Conservation (phyloP, 1,140 invertebrate species). For the Orchesella cincta region DNA sequence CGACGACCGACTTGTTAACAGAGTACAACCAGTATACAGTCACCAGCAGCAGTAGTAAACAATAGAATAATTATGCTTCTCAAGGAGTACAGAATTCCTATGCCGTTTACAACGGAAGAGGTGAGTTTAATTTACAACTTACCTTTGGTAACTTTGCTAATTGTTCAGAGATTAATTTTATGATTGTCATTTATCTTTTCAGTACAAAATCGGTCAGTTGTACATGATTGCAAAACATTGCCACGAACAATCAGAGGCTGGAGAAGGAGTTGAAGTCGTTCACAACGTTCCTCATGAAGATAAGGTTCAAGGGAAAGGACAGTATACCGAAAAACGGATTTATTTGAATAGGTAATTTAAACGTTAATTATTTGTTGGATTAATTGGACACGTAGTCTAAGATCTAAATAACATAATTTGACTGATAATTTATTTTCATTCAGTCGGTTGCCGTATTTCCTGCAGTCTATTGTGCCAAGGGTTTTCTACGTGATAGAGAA, state of each 20-base stretch:
- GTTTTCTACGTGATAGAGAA: slow-evolving; percentile 93
- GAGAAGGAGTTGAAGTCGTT: slow-evolving; percentile 89
- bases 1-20: too few species aligned
- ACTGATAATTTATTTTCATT: slow-evolving; percentile 53
- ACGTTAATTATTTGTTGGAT: too few species aligned
- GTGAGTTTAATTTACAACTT: slow-evolving; percentile 59
- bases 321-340: slow-evolving; percentile 88
- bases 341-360: slow-evolving; percentile 76
- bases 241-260: slow-evolving; percentile 82
- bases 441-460: slow-evolving; percentile 86
- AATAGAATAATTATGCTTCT: slow-evolving; percentile 65
- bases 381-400: slow-evolving; percentile 11
- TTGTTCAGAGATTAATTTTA: slow-evolving; percentile 44
- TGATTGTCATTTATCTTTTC: slow-evolving; percentile 48
- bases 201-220: slow-evolving; percentile 89
- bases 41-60: too few species aligned
- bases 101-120: slow-evolving; percentile 88
- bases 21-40: too few species aligned
- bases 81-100: slow-evolving; percentile 88
- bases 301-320: slow-evolving; percentile 76
- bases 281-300: slow-evolving; percentile 79
- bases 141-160: slow-evolving; percentile 41
- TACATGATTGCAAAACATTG: slow-evolving; percentile 95
- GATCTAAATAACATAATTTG: neutral
- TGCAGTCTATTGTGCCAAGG: slow-evolving; percentile 80